Conservation (phyloP, 2,113 vertebrate species). For the Pipa parva region DNA sequence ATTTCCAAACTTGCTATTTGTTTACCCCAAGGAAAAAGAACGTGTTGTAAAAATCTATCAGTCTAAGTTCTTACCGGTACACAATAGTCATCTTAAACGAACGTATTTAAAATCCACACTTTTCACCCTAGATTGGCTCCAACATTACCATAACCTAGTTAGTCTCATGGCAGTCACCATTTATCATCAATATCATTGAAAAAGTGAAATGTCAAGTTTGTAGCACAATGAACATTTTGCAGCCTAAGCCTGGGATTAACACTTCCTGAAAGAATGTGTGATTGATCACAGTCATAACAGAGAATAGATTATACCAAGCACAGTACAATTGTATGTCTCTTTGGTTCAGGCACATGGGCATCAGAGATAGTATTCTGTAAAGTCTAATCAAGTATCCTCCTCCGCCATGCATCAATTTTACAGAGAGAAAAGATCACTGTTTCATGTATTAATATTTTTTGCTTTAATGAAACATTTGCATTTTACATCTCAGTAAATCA, state of each 20-base stretch:
- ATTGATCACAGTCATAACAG: slow-evolving; percentile 42
- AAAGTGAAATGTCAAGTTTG: slow-evolving; percentile 42
- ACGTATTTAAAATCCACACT: slow-evolving; percentile 15
- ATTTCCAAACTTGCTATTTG: no score
- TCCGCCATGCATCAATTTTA: slow-evolving; percentile 23
- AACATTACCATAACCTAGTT: slow-evolving; percentile 34
- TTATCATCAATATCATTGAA: slow-evolving; percentile 38
- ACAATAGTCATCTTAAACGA: not conserved
- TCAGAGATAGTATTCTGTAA: slow-evolving; percentile 30
- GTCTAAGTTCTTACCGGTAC: no score
- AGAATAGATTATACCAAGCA: slow-evolving; percentile 32
- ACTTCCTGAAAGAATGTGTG: slow-evolving; percentile 38
- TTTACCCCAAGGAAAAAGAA: no score
- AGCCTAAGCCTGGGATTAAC: slow-evolving; percentile 35
- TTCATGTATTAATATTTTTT: slow-evolving; percentile 49
- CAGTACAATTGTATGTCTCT: slow-evolving; percentile 32
- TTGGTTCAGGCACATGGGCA: slow-evolving; percentile 25
- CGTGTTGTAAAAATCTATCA: no score
- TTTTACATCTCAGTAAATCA: not conserved
- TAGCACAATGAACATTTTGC: slow-evolving; percentile 34
- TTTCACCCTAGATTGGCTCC: not conserved
- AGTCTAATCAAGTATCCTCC: slow-evolving; percentile 15
- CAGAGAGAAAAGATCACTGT: slow-evolving; percentile 40
- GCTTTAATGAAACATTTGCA: slow-evolving; percentile 29
- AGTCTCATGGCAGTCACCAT: slow-evolving; percentile 33